Conservation (phyloP, 2,113 vertebrate species). For the Formicarius rufipectus region DNA sequence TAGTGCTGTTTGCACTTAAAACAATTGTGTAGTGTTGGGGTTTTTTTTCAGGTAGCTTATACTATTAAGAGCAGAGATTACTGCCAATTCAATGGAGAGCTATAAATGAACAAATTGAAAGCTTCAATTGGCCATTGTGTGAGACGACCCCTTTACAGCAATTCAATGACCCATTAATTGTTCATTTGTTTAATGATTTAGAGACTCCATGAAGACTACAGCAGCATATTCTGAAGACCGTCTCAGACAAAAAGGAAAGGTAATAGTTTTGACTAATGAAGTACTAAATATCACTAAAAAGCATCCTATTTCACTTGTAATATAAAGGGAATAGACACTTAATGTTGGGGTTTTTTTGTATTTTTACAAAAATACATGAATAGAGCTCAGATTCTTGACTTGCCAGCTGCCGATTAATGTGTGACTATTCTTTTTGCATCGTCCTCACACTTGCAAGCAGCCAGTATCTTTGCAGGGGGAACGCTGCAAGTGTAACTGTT, state of each 20-base stretch:
- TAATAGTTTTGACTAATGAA: not conserved
- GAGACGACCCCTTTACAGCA: not conserved
- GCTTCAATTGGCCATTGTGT: not conserved
- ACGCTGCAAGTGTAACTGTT: not conserved
- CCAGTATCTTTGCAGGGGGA: not conserved
- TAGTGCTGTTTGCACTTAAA: not conserved
- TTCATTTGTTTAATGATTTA: not conserved
- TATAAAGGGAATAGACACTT: not conserved
- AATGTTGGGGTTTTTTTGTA: not conserved
- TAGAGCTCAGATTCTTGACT: not conserved
- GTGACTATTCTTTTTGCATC: not conserved
- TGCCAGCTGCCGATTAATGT: not conserved
- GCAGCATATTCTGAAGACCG: not conserved
- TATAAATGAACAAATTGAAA: not conserved
- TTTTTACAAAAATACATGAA: not conserved
- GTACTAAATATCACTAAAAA: not conserved
- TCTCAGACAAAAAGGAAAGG: not conserved
- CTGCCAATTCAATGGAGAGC: not conserved
- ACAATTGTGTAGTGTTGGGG: fast-evolving
- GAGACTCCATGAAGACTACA: not conserved
- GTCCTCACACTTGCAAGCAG: not conserved
- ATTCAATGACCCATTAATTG: not conserved
- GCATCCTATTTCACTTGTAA: not conserved
- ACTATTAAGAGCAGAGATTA: not conserved
- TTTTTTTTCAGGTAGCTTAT: not conserved